These are phyloP conservation scores for Oikopleura vanhoeffeni DNA, from an alignment of 23 tunicate species.

Conservation along the genomic window DNA sequence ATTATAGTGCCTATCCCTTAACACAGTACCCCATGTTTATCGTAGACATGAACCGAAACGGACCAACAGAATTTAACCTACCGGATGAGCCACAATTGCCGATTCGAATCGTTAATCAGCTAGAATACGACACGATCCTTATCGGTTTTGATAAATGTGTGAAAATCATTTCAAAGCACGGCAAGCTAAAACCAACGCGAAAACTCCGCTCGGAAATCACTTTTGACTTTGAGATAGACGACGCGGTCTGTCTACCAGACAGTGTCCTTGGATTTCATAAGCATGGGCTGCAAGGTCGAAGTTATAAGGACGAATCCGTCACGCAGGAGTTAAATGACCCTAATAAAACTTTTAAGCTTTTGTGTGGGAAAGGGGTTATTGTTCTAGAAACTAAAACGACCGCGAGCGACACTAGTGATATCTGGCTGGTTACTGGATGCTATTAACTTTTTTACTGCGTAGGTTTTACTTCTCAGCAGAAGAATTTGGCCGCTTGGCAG, in stretches of 20 bases:
- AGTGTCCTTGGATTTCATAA: constrained; percentile 92
- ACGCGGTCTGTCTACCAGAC: constrained; percentile 87
- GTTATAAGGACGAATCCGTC: constrained; percentile 76
- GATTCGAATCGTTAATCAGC: constrained; percentile 62
- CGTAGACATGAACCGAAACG: constrained; percentile 33
- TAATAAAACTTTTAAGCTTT: constrained; percentile 55
- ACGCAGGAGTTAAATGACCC: constrained; percentile 90
- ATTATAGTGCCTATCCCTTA: no score
- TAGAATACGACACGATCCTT: constrained; percentile 88
- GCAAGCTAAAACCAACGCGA: constrained; percentile 63
- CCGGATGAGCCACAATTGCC: constrained; percentile 23
- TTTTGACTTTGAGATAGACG: constrained; percentile 66
- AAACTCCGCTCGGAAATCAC: constrained; percentile 82
- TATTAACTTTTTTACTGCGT: no score
- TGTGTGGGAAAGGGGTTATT: constrained; percentile 27
- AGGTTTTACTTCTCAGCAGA: no score
- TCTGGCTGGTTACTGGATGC: constrained; percentile 12
- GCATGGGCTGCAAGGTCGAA: constrained; percentile 95
- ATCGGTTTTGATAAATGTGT: constrained; percentile 77
- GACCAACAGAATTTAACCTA: background rate
- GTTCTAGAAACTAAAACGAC: constrained; percentile 9
- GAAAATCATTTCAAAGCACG: constrained; percentile 67
- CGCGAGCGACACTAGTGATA: background rate
- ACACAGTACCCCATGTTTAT: constrained; percentile 55
- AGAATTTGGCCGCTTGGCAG: no score